phyloP scores from a whole-genome alignment of 2,797 vertebrate genomes.

The Chloroceryle amazona region DNA sequence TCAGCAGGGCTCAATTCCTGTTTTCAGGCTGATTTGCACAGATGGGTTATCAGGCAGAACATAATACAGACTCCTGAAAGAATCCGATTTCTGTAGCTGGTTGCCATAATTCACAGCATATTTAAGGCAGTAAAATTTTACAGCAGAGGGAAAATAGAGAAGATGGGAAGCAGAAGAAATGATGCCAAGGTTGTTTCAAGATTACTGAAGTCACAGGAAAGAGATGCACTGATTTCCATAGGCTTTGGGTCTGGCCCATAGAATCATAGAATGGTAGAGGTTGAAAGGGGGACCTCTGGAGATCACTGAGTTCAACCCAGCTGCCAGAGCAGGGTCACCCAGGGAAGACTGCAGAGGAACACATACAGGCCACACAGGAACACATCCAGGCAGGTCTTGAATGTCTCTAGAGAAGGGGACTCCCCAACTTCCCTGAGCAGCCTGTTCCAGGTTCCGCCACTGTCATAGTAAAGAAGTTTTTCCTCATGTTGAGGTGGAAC shows the following conservation, averaged over 20 bases:
- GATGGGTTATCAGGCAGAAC: constrained; percentile 13
- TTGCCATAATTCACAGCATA: neutral
- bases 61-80: neutral
- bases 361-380: no score
- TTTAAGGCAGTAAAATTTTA: constrained; percentile 17
- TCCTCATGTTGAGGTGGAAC: no score
- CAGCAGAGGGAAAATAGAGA: neutral
- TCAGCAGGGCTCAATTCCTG: neutral
- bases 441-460: no score
- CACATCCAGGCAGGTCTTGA: no score
- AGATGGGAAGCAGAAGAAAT: neutral
- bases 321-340: no score
- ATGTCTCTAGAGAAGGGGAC: no score
- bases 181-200: neutral
- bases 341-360: no score
- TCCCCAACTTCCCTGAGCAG: no score
- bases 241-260: neutral
- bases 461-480: no score
- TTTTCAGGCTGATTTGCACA: neutral
- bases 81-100: constrained; percentile 19
- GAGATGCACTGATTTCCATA: neutral
- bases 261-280: no score
- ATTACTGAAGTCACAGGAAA: neutral
- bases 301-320: no score
- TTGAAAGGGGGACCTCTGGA: no score